These are phyloP conservation scores for Catotricha subobsoleta DNA, from an alignment of 2,888 invertebrate genomes.

Conservation along the genomic window DNA sequence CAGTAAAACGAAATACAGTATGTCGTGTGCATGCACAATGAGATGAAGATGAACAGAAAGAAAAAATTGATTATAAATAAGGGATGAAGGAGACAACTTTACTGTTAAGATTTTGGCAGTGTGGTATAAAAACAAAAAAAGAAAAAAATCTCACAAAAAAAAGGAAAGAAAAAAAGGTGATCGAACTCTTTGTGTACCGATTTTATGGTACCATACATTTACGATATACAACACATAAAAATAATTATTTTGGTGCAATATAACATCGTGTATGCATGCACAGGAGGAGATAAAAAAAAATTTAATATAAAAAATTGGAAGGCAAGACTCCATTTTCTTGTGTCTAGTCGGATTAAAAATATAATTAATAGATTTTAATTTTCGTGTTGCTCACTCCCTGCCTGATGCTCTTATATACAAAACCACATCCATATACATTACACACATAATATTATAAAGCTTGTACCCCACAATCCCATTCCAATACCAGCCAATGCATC, in stretches of 20 bases:
- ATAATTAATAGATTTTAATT: conserved; percentile 8
- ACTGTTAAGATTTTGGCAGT: conserved; percentile 6
- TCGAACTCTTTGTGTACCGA: conserved; percentile 8
- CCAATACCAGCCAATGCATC: conserved; percentile 6
- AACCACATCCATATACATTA: not conserved
- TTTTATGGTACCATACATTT: too few relatives aligned
- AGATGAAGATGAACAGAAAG: not conserved
- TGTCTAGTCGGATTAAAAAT: conserved; percentile 6
- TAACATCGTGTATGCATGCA: too few relatives aligned
- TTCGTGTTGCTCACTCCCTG: conserved; percentile 5
- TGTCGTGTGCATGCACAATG: too few relatives aligned
- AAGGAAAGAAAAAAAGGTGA: conserved; percentile 10
- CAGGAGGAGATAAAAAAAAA: not conserved
- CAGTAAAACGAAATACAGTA: too few relatives aligned
- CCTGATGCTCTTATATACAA: not conserved
- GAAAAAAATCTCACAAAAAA: conserved; percentile 6
- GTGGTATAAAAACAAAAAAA: conserved; percentile 7
- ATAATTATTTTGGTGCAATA: too few relatives aligned
- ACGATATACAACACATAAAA: too few relatives aligned
- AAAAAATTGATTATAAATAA: conserved; percentile 1
- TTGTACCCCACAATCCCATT: not conserved
- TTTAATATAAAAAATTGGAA: too few relatives aligned
- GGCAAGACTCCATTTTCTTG: conserved; percentile 5
- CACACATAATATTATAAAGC: not conserved
- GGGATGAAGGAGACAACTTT: conserved; percentile 6